A percentile compares a stretch with the other conserved stretches of the same genome.
Evolutionary conservation across 1,140 invertebrate species (phyloP).

Genomic region (Triops cancriformis): DNA sequence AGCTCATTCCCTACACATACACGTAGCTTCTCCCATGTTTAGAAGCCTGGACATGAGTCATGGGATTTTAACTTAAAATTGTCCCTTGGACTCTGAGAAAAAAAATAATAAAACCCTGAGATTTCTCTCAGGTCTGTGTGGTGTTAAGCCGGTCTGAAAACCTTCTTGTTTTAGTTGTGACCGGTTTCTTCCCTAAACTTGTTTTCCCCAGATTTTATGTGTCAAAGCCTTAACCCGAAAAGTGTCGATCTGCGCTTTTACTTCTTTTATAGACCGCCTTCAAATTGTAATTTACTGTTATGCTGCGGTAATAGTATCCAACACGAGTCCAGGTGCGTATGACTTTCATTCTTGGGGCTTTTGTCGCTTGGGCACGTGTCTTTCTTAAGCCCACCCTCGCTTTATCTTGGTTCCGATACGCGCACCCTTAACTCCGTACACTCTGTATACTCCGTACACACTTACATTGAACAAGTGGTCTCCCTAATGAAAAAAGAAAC

Average conservation of each 20-base stretch:
- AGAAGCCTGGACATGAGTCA: background rate
- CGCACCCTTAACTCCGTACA: too few relatives aligned
- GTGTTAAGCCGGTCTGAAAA: too few relatives aligned
- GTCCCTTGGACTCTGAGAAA: background rate
- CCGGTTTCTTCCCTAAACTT: background rate
- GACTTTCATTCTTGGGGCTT: background rate
- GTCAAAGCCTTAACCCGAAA: background rate
- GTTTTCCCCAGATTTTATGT: background rate
- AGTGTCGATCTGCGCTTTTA: background rate
- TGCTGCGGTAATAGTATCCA: background rate
- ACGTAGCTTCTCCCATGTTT: background rate
- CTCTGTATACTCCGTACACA: background rate
- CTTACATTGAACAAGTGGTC: background rate
- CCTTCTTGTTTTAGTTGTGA: background rate
- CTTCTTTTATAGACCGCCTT: background rate
- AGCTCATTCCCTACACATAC: background rate
- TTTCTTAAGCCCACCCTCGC: background rate
- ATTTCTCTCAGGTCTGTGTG: too few relatives aligned
- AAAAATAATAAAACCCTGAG: too few relatives aligned
- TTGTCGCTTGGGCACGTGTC: background rate
- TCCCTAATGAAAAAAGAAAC: background rate
- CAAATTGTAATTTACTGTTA: background rate
- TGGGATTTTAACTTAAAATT: background rate
- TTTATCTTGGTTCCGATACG: background rate
- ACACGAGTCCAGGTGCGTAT: background rate